phyloP scores from a whole-genome alignment of 1,140 invertebrate species.

The Colletes gigas region DNA sequence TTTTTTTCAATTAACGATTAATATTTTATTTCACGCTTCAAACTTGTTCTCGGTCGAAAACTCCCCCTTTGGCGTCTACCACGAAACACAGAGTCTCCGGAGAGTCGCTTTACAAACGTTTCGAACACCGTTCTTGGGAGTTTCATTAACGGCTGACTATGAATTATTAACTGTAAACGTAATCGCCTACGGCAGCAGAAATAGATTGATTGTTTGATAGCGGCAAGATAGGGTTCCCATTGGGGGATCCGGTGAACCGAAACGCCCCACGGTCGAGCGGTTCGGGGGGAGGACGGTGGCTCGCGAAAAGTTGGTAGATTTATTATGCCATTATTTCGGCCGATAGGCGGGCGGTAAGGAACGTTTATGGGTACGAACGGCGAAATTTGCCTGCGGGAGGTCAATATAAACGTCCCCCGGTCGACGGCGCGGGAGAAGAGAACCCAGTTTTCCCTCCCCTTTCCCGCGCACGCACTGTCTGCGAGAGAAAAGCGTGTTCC shows the following conservation, averaged over 20 bases:
- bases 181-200: slow-evolving; percentile 29
- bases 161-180: slow-evolving; percentile 48
- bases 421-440: neutral
- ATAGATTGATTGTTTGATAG: slow-evolving; percentile 46
- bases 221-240: slow-evolving; percentile 15
- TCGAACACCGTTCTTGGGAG: too few species aligned
- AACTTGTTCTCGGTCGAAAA: too few species aligned
- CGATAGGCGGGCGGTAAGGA: slow-evolving; percentile 53
- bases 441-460: neutral
- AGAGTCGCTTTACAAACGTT: too few species aligned
- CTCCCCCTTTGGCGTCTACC: too few species aligned
- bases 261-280: slow-evolving; percentile 16
- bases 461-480: slow-evolving; percentile 21
- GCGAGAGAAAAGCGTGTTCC: slow-evolving; percentile 33
- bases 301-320: slow-evolving; percentile 67
- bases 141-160: slow-evolving; percentile 25
- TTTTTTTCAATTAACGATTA: too few species aligned
- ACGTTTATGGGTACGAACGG: slow-evolving; percentile 56
- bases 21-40: too few species aligned
- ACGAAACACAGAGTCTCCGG: too few species aligned
- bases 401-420: slow-evolving; percentile 46
- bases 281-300: neutral
- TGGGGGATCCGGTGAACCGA: slow-evolving; percentile 32
- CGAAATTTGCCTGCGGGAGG: slow-evolving; percentile 65
- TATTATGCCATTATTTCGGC: slow-evolving; percentile 71